Base-by-base conservation (phyloP, 2,113 vertebrate genomes). In the Ciconia stormi region DNA sequence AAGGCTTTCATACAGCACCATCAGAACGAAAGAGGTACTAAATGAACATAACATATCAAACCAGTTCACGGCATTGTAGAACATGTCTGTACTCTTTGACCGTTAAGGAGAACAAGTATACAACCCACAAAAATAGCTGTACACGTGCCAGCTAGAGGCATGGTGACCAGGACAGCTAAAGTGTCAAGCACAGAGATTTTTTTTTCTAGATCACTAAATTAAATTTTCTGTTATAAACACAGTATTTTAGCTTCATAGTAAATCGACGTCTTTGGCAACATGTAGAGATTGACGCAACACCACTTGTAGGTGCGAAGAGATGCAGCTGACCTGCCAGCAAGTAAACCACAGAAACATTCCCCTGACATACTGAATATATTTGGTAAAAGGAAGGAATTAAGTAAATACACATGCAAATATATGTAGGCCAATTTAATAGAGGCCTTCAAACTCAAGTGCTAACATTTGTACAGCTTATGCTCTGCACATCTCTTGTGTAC, bases 391-490 rank as follows among this genome's bases (percentile, higher is more conserved):
- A 61, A 80, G 77, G 74, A 89, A 95, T 63, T 91, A 49, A 90
- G 58, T 89, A 82, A 91, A 91, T 77, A 85, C 42, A 73, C 42
- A 69, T 77, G 91, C 93, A 96, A 93, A 96, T 86, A 84, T 13
- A 38, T 4, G 9, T 10, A 42, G 69, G 27, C 38, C 10, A 66
- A 36, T 82, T 86, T 90, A 91, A 93, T 4, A 84, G n/a, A 69
- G 81, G 87, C 36, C 87, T 76, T 85, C 8, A 3, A 46, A 95
- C 49, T 85, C 83, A 16, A 89, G 83, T 36, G 84, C 87, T 94
- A 93, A 91, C 94, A 94, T 94, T 95, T 94, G 84, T 80, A 80
- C 55, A 95, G 96, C 78, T 95, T 82, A 47, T 27, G 29, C 55
- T 72, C 82, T 70, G 78, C 58, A 59, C 70, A 73, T 65, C 87